phyloP scores from a whole-genome alignment of 1,140 invertebrate genomes.

The Propsilocerus akamusi region DNA sequence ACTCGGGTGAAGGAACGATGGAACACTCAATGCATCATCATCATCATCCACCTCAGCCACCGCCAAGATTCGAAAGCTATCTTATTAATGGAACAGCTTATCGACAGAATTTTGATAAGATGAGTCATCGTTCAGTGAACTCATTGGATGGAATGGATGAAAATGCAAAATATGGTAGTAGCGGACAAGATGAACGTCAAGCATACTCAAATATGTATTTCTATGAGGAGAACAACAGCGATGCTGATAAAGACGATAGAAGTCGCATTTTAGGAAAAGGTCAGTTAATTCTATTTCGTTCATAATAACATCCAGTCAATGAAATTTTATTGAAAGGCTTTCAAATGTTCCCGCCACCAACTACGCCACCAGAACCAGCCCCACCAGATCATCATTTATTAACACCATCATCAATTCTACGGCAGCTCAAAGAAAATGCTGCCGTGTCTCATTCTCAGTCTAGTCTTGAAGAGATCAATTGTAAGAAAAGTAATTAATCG shows the following conservation, averaged over 20 bases:
- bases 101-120: slow-evolving; percentile 60
- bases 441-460: slow-evolving; percentile 36
- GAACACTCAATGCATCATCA: slow-evolving; percentile 41
- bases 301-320: background rate
- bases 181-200: slow-evolving; percentile 7
- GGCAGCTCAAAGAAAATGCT: slow-evolving; percentile 20
- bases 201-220: slow-evolving; percentile 7
- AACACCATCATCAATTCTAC: slow-evolving; percentile 25
- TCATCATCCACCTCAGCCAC: slow-evolving; percentile 40
- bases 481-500: slow-evolving; percentile 22
- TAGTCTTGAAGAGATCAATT: slow-evolving; percentile 42
- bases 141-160: slow-evolving; percentile 29
- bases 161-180: slow-evolving; percentile 8
- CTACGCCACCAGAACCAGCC: slow-evolving; percentile 61
- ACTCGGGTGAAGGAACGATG: slow-evolving; percentile 48
- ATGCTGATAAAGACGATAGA: background rate
- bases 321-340: slow-evolving; percentile 33
- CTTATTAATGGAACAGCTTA: slow-evolving; percentile 35
- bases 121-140: slow-evolving; percentile 31
- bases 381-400: slow-evolving; percentile 44
- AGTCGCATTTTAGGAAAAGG: background rate
- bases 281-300: background rate
- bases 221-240: background rate
- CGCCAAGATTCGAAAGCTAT: slow-evolving; percentile 51
- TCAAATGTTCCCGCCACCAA: slow-evolving; percentile 61